These are phyloP conservation scores for Conus canariensis DNA, from an alignment of 2,888 invertebrate genomes.

Conservation along the genomic window DNA sequence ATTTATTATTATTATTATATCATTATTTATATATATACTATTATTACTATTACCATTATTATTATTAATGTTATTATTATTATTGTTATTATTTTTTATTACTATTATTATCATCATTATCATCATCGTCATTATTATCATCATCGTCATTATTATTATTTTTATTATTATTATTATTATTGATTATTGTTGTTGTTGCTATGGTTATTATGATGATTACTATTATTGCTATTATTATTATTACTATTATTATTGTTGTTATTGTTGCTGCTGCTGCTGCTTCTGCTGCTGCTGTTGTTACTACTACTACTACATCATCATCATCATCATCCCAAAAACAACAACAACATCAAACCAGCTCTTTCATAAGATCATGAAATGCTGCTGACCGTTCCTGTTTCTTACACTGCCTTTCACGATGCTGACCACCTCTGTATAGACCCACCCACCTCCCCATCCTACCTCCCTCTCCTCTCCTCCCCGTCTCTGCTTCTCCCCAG, in stretches of 20 bases:
- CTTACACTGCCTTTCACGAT: no score
- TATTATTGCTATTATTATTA: background rate
- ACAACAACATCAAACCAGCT: no score
- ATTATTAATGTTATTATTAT: background rate
- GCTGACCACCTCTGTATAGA: no score
- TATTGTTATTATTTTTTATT: background rate
- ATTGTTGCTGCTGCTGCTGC: no score
- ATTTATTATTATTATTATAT: background rate
- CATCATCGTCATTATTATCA: background rate
- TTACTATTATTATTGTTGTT: background rate
- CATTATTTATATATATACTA: background rate
- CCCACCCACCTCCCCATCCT: no score
- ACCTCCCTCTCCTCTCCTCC: no score
- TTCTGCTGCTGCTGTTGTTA: background rate
- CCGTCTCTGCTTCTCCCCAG: no score
- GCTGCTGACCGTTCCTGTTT: no score
- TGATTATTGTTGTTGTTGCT: background rate
- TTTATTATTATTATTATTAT: background rate
- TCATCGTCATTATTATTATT: background rate
- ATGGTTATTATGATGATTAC: background rate
- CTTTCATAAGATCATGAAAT: no score
- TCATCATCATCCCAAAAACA: no score
- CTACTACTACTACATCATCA: background rate
- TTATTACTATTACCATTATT: background rate
- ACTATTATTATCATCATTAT: background rate